Base-by-base conservation (phyloP, 2,113 vertebrate genomes). In the Catharus fuscescens region DNA sequence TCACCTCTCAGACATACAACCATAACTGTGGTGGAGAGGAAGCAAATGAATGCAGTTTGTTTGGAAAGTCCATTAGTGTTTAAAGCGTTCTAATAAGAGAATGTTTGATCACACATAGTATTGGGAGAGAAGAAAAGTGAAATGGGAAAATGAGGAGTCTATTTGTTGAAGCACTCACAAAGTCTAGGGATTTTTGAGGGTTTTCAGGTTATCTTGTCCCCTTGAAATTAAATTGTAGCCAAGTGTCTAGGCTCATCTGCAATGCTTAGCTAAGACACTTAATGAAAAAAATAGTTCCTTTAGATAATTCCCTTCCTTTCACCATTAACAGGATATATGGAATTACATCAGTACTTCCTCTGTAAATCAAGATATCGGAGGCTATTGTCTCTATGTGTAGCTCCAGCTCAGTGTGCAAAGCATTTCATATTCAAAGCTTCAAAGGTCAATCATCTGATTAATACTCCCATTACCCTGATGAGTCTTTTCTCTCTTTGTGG, bases 371-470 rank as follows among this genome's bases (percentile, higher is more conserved):
- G 80, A 18, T 85, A 40, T 67, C 2, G 3, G 45, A 74, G 88
- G n/a, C 61, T 91, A 1, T 88, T 92, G 56, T 80, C 77, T 81
- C 69, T 53, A 34, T 36, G 54, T 19, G 66, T 82, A 88, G 44
- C 78, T 90, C 90, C 38, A 62, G 72, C 65, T 86, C 9, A 1
- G 42, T 77, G 48, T 74, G 84, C 71, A 80, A 92, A 81, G 74
- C 65, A 54, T 88, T 95, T 94, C 76, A 80, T 57, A 84, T 73
- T 67, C 13, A 2, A 72, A 81, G 54, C 59, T 90, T 52, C 85
- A 90, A 31, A 88, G 85, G 85, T 93, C 88, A 93, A 8, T 82
- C 65, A 34, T 67, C 77, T 95, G 81, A 79, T 92, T 93, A 92
- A 92, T 85, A n/a, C 40, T 61, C 48, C 72, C 42, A 59, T 94